A percentile compares a stretch with the other conserved stretches of the same genome.
Evolutionary conservation across 2,113 vertebrate species (phyloP).

Genomic region (Ia io): DNA sequence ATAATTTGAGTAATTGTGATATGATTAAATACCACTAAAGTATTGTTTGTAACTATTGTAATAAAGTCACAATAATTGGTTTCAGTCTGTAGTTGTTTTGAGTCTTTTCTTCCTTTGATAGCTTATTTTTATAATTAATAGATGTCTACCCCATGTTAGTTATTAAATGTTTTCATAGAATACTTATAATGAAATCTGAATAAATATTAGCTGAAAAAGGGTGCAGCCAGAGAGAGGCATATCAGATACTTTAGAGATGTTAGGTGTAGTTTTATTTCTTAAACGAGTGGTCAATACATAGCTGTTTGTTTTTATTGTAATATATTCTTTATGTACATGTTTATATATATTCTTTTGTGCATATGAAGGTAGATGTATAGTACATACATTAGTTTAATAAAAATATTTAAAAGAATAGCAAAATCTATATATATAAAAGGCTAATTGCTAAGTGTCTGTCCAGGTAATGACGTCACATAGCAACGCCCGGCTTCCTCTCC

Average conservation of each 20-base stretch:
- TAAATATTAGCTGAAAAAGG: background rate
- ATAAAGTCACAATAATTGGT: slow-evolving; percentile 81
- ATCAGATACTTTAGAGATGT: background rate
- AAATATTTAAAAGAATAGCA: background rate
- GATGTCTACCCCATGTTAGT: background rate
- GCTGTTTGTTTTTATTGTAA: background rate
- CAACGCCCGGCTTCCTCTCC: too few species aligned
- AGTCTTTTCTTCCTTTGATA: slow-evolving; percentile 14
- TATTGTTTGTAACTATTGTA: slow-evolving; percentile 83
- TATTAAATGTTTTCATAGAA: background rate
- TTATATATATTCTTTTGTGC: background rate
- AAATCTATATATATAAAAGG: background rate
- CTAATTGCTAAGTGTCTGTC: too few species aligned
- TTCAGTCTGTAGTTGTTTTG: slow-evolving; percentile 52
- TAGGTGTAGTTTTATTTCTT: background rate
- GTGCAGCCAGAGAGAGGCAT: background rate
- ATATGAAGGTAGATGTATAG: background rate
- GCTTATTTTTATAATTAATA: slow-evolving; percentile 1
- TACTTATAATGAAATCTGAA: background rate
- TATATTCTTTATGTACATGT: background rate
- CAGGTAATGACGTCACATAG: too few species aligned
- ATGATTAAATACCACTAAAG: slow-evolving; percentile 82
- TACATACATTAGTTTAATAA: background rate
- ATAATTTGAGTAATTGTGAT: slow-evolving; percentile 83
- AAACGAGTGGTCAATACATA: background rate